A percentile compares a stretch with the other conserved stretches of the same genome.
phyloP scores from a whole-genome alignment of 2,888 invertebrate species.

The Cryptus armator region DNA sequence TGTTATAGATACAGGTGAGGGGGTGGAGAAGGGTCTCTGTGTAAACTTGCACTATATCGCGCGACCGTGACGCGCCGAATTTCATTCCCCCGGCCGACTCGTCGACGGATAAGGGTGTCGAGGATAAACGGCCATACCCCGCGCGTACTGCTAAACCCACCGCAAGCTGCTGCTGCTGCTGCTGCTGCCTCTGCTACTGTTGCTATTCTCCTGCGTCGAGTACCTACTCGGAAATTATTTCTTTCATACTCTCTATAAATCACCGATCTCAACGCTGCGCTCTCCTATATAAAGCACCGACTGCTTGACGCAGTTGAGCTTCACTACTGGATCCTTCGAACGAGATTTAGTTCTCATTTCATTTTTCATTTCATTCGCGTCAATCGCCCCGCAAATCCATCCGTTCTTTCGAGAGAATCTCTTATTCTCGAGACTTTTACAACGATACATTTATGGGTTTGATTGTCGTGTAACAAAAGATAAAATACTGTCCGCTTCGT shows the following conservation, averaged over 20 bases:
- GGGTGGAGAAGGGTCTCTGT: no score
- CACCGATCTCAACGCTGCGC: slow-evolving; percentile 39
- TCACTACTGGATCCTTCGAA: slow-evolving; percentile 18
- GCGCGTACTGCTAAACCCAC: not conserved
- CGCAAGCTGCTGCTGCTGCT: not conserved
- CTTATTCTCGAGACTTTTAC: slow-evolving; percentile 6
- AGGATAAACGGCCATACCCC: slow-evolving; percentile 50
- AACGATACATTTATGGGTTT: slow-evolving; percentile 10
- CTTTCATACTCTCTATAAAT: slow-evolving; percentile 57
- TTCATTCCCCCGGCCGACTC: slow-evolving; percentile 58
- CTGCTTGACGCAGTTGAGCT: not conserved
- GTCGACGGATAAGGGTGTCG: slow-evolving; percentile 58
- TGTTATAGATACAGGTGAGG: not conserved
- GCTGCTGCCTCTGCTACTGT: no score
- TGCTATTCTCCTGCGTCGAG: slow-evolving; percentile 11
- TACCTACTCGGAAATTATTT: slow-evolving; percentile 56
- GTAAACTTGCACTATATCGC: slow-evolving; percentile 1
- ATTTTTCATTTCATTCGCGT: slow-evolving; percentile 53
- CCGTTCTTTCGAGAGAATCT: not conserved
- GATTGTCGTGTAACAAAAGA: slow-evolving; percentile 10
- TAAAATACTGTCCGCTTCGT: not conserved
- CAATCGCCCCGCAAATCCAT: not conserved
- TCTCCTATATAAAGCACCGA: not conserved
- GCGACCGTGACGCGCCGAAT: slow-evolving; percentile 59
- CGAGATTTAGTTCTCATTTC: slow-evolving; percentile 39